phyloP scores from a whole-genome alignment of 2,797 vertebrate species.

The Chelmon rostratus region DNA sequence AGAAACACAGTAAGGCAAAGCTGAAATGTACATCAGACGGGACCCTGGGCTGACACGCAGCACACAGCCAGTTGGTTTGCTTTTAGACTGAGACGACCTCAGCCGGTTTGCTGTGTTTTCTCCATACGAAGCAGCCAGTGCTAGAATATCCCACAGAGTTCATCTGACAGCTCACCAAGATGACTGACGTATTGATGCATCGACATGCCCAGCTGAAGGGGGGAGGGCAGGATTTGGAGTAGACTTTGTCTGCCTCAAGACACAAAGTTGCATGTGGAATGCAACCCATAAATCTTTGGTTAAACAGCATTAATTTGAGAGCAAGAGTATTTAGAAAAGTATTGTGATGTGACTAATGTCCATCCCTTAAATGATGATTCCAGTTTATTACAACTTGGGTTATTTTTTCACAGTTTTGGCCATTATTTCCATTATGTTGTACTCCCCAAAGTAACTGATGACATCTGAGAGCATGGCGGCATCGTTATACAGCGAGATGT shows the following conservation, averaged over 20 bases:
- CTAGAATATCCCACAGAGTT: constrained; percentile 68
- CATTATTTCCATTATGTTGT: background rate
- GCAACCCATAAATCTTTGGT: background rate
- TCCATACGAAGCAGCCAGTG: constrained; percentile 59
- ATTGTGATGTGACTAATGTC: background rate
- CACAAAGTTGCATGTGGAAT: background rate
- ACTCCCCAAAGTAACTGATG: background rate
- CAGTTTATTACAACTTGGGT: background rate
- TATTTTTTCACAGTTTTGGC: background rate
- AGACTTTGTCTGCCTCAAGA: constrained; percentile 12
- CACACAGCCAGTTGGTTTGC: constrained; percentile 27
- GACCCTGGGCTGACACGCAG: constrained; percentile 33
- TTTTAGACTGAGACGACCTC: constrained; percentile 50
- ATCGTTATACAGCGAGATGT: background rate
- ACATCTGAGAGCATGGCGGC: background rate
- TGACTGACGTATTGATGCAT: constrained; percentile 59
- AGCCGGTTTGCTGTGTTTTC: constrained; percentile 58
- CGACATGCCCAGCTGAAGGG: constrained; percentile 44
- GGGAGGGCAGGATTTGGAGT: background rate
- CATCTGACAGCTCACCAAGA: constrained; percentile 64
- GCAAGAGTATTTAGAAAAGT: background rate
- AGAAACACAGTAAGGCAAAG: background rate
- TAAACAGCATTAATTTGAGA: background rate
- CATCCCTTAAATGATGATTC: background rate
- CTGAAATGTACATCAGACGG: background rate